Conservation (phyloP, 2,888 invertebrate genomes). For the Orchesella flavescens region DNA sequence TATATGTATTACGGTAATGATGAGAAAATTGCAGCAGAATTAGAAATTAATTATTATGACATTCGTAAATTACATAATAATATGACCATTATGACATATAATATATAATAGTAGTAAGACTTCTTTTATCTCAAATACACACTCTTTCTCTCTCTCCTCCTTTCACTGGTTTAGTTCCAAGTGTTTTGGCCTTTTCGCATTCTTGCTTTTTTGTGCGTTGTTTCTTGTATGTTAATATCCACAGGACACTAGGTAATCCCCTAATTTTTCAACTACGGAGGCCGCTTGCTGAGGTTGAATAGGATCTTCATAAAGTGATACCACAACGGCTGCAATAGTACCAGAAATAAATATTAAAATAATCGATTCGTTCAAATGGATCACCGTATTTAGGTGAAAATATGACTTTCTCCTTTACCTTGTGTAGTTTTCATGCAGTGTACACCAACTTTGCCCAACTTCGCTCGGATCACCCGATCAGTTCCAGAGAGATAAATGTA, state of each 20-base stretch:
- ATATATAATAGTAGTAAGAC: constrained; percentile 64
- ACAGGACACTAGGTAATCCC: constrained; percentile 96
- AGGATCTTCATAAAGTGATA: constrained; percentile 95
- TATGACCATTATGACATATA: constrained; percentile 61
- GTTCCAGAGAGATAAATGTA: constrained; percentile 97
- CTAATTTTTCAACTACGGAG: constrained; percentile 96
- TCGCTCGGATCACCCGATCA: constrained; percentile 94
- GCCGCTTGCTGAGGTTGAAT: constrained; percentile 97
- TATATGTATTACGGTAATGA: constrained; percentile 60
- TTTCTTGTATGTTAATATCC: constrained; percentile 83
- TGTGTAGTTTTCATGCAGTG: constrained; percentile 97
- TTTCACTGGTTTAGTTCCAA: constrained; percentile 63
- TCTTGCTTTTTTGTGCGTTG: constrained; percentile 64
- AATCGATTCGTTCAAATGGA: too few relatives aligned
- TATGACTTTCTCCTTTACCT: constrained; percentile 77
- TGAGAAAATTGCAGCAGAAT: constrained; percentile 64
- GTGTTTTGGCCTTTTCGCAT: constrained; percentile 62
- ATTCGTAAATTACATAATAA: constrained; percentile 61
- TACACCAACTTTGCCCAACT: constrained; percentile 93
- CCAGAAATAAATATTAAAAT: constrained; percentile 24
- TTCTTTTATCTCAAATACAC: constrained; percentile 62
- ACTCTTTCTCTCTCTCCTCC: constrained; percentile 38
- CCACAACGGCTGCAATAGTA: constrained; percentile 86
- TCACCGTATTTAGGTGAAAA: too few relatives aligned
- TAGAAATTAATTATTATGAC: constrained; percentile 64